Conservation (phyloP, 2,888 invertebrate species). For the Andrena chrysosceles region DNA sequence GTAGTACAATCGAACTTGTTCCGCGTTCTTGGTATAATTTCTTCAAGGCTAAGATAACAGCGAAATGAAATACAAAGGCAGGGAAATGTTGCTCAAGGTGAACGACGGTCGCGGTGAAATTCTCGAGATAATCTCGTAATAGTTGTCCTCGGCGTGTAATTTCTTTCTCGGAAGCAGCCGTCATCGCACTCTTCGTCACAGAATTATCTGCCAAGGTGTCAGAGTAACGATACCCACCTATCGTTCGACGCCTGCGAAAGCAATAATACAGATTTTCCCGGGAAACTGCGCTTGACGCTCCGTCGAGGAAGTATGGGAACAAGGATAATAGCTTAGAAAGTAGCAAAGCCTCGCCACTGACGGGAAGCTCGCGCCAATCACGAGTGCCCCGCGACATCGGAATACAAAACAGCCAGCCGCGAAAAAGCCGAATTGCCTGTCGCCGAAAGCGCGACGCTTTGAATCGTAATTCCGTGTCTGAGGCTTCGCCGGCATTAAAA, state of each 20-base stretch:
- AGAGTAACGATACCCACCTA: neutral
- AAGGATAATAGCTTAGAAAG: conserved; percentile 15
- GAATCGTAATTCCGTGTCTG: conserved; percentile 56
- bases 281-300: neutral
- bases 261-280: conserved; percentile 10
- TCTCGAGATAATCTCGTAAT: conserved; percentile 42
- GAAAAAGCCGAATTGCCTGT: conserved; percentile 31
- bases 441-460: conserved; percentile 48
- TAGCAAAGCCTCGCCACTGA: conserved; percentile 12
- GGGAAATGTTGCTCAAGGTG: conserved; percentile 45
- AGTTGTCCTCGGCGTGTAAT: conserved; percentile 53
- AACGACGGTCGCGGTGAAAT: conserved; percentile 48
- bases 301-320: neutral
- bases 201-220: neutral
- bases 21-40: conserved; percentile 67
- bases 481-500: conserved; percentile 50
- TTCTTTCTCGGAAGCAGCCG: conserved; percentile 49
- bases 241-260: neutral
- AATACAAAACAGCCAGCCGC: conserved; percentile 45
- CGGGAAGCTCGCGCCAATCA: conserved; percentile 35
- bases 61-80: neutral
- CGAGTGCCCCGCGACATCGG: conserved; percentile 14
- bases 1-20: conserved; percentile 28
- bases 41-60: conserved; percentile 24
- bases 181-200: neutral